phyloP scores from a whole-genome alignment of 2,113 vertebrate species.

The Hippopotamus amphibius region DNA sequence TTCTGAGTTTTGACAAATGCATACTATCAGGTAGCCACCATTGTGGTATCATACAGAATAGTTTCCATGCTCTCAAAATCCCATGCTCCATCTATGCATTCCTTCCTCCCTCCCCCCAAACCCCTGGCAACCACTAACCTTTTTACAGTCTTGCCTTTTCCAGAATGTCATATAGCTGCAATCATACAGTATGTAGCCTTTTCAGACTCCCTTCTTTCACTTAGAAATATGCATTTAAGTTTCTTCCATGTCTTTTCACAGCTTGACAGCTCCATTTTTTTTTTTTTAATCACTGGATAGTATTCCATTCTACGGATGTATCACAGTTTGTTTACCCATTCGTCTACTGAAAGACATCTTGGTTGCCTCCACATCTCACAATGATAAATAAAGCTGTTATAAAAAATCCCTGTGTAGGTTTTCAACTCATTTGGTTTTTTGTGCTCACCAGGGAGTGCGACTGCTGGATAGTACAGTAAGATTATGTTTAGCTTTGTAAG shows the following conservation, averaged over 20 bases:
- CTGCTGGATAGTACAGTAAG: neutral
- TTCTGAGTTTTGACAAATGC: neutral
- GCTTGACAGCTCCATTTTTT: neutral
- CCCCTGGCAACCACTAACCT: neutral
- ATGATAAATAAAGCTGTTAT: neutral
- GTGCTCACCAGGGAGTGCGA: neutral
- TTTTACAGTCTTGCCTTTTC: neutral
- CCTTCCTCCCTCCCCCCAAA: neutral
- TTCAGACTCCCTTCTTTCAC: neutral
- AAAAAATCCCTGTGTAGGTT: neutral
- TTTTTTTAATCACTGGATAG: neutral
- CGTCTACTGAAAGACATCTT: neutral
- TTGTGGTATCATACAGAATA: neutral
- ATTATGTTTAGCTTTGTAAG: neutral
- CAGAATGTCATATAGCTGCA: neutral
- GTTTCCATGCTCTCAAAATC: neutral
- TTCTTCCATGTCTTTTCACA: neutral
- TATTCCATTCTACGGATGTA: neutral
- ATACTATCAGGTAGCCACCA: neutral
- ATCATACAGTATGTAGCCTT: neutral
- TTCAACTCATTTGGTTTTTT: neutral
- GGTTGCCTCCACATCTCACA: neutral
- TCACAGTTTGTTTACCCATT: neutral
- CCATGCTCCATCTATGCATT: accelerated
- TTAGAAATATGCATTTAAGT: neutral